Base-by-base conservation (phyloP, 2,797 vertebrate species). In the Poeciliopsis paucimaculata region DNA sequence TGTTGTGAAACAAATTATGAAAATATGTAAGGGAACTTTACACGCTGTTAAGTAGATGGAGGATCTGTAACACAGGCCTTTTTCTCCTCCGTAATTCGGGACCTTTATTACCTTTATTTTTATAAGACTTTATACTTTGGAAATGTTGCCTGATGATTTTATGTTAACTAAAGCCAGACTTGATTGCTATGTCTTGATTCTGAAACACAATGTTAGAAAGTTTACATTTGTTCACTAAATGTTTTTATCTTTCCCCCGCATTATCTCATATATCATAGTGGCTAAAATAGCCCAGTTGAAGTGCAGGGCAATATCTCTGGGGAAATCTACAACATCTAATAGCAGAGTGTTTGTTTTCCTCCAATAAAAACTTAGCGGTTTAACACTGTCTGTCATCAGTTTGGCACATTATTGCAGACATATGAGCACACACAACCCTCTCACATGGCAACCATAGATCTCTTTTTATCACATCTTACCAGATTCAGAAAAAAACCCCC, bases 321-420 rank as follows among this genome's bases (percentile, higher is more conserved):
- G 89, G 84, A 90, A 89, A 91, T 90, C 79, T 84, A 23, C 53
- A 86, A 76, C 66, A 72, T 90, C 81, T 91, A 90, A 91, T 87
- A 76, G 80, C 70, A 66, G 75, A 78, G 79, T 77, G 74, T 75
- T 76, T 77, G 79, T 46, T 84, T 71, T 84, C 57, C 82, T 85
- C 81, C 60, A 73, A 73, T 80, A 86, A 84, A 88, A 89, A 80
- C 60, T 82, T 86, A 73, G 75, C 41, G 70, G 75, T 81, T 80
- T 74, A 85, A 83, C 79, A 88, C 82, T 72, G 81, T 85, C 82
- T 76, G 51, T 83, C 83, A 83, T 85, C 76, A 71, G 39, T 78
- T 77, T 15, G 80, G 43, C 76, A 79, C 78, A 71, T 77, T 83
- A 85, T 81, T 82, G 62, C 47, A 73, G 45, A 72, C 12, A 53